These are phyloP conservation scores for Drosophila anomalata DNA, from an alignment of 2,888 invertebrate genomes.

Conservation along the genomic window DNA sequence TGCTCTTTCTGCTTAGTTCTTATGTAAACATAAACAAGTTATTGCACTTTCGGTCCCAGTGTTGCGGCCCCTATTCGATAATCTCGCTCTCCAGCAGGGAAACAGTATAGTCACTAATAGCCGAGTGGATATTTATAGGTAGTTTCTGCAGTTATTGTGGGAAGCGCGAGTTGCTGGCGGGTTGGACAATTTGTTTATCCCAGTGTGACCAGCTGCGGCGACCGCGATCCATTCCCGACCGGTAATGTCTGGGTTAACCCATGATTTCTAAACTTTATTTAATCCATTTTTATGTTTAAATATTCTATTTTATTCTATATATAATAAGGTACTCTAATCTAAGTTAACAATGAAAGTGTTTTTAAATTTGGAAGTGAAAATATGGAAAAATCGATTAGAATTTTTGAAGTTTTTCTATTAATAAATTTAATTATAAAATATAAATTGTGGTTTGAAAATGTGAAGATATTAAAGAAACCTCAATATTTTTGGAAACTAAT, in stretches of 20 bases:
- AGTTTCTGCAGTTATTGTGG: conserved; percentile 3
- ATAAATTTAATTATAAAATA: too few species aligned
- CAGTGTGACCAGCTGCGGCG: conserved; percentile 26
- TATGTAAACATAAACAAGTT: conserved; percentile 72
- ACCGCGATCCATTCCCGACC: background rate
- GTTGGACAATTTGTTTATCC: conserved; percentile 34
- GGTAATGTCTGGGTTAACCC: too few species aligned
- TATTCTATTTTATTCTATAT: background rate
- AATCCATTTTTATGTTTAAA: background rate
- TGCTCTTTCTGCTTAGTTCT: conserved; percentile 43
- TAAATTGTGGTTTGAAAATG: too few species aligned
- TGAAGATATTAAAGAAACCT: too few species aligned
- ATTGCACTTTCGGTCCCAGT: conserved; percentile 45
- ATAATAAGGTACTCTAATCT: too few species aligned
- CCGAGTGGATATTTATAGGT: conserved; percentile 17
- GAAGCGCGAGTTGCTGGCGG: conserved; percentile 32
- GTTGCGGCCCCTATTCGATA: conserved; percentile 32
- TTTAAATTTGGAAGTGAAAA: too few species aligned
- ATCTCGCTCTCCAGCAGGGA: conserved; percentile 21
- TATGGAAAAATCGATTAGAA: too few species aligned
- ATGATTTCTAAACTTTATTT: background rate
- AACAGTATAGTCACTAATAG: background rate
- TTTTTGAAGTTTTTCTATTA: too few species aligned
- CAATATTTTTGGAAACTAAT: too few species aligned
- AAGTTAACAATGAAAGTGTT: too few species aligned